Evolutionary conservation across 2,888 invertebrate species (phyloP), one percentile per base, ranked within the genome.

Genomic region (Acheta domesticus): DNA sequence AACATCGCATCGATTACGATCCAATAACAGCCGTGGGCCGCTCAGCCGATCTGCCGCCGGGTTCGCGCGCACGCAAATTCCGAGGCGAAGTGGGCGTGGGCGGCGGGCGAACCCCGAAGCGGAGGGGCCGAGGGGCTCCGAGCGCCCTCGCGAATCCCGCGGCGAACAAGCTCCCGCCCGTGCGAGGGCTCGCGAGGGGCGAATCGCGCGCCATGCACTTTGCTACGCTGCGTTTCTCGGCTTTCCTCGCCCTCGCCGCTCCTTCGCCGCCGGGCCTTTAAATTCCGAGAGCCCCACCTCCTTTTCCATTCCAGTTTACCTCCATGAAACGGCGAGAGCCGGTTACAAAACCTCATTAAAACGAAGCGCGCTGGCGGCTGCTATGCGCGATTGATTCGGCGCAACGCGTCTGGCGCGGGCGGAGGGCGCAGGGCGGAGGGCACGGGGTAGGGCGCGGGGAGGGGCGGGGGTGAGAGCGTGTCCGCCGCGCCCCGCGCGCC

Each of bases 361-460:
- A n/a, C 62, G 14, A n/a, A n/a, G 62, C 62, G 14, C 62, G 62
- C 62, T n/a, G 62, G 62, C n/a, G 62, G 14, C 62, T 62, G 14
- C 62, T 19, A 62, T 62, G 62, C n/a, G 62, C 62, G 62, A 62
- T 62, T 62, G 62, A 62, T 62, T 62, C 62, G n/a, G 62, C n/a
- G n/a, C 62, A 19, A 62, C 62, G n/a, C 62, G 62, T 62, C n/a
- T 8, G 14, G 62, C 62, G 62, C 62, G 62, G n/a, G 62, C 3
- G 62, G 62, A 62, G 62, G 62, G 62, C 11, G 62, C 11, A 62
- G 62, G 14, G n/a, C 16, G 14, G 62, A n/a, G 62, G 62, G 8
- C 62, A 5, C 14, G n/a, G 8, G 14, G 14, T n/a, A n/a, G n/a
- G n/a, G n/a, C n/a, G n/a, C 16, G 62, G 62, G 62, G n/a, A n/a